Evolutionary conservation across 2,797 vertebrate species (phyloP).

Genomic region (Malurus leucopterus): DNA sequence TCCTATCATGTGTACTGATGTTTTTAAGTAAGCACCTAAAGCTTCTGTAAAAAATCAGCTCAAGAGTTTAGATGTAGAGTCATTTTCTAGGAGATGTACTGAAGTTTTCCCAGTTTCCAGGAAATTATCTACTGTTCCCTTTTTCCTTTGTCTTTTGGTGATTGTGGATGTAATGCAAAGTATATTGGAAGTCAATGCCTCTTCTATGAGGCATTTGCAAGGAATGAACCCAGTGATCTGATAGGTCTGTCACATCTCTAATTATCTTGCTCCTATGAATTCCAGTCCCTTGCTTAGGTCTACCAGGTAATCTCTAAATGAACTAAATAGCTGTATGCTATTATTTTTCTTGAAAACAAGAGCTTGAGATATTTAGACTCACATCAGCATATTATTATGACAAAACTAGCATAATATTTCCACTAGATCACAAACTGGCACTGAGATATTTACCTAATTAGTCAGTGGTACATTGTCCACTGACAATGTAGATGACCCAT

Average conservation of each 20-base stretch:
- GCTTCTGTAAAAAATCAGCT: not conserved
- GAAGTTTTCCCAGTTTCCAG: not conserved
- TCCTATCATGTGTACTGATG: not conserved
- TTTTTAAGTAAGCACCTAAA: not conserved
- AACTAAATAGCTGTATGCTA: not conserved
- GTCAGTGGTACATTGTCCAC: not conserved
- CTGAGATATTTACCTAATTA: conserved; percentile 6
- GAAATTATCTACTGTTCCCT: not conserved
- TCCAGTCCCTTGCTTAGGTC: not conserved
- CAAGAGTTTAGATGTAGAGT: not conserved
- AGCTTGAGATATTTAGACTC: not conserved
- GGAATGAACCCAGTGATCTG: not conserved
- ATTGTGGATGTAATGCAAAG: not conserved
- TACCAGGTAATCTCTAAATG: not conserved
- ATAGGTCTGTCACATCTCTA: not conserved
- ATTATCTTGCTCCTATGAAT: not conserved
- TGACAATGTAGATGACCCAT: not conserved
- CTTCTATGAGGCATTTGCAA: not conserved
- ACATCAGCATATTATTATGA: not conserved
- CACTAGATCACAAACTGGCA: not conserved
- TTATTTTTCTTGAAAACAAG: conserved; percentile 1
- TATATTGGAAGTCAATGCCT: not conserved
- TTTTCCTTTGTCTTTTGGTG: not conserved
- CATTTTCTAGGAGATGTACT: not conserved
- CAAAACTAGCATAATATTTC: not conserved